These are phyloP conservation scores for Triops longicaudatus DNA, from an alignment of 1,140 invertebrate species.

Conservation along the genomic window DNA sequence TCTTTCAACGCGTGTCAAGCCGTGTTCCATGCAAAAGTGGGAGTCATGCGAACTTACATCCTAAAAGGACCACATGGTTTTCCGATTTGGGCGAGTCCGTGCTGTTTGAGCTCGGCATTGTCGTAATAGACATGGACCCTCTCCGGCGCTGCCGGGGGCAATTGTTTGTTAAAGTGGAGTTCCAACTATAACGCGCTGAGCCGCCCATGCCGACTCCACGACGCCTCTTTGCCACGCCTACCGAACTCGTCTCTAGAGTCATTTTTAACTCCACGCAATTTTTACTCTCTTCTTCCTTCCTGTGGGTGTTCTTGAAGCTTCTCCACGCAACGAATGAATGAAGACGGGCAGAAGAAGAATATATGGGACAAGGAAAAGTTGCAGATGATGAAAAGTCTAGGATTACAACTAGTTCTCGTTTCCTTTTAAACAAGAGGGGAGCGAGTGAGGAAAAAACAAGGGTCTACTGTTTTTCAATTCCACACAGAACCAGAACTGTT, in stretches of 20 bases:
- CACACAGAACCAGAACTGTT: neutral
- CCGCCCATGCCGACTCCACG: neutral
- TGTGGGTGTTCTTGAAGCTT: neutral
- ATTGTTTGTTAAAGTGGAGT: neutral
- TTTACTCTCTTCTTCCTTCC: neutral
- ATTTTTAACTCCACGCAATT: neutral
- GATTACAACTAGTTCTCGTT: neutral
- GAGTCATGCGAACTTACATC: neutral
- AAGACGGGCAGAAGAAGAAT: neutral
- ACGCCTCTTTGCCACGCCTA: constrained; percentile 9
- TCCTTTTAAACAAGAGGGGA: neutral
- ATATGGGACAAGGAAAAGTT: neutral
- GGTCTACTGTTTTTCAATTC: neutral
- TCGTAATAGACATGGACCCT: neutral
- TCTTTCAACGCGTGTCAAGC: neutral
- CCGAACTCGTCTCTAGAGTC: neutral
- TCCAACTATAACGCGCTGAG: neutral
- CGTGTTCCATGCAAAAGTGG: neutral
- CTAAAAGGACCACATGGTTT: constrained; percentile 2
- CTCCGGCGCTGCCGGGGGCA: neutral
- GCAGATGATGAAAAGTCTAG: neutral
- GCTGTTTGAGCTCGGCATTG: neutral
- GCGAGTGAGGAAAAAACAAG: neutral
- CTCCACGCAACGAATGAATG: neutral
- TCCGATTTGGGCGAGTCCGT: neutral